phyloP scores from a whole-genome alignment of 1,140 invertebrate species.

The Subanguina moxae region DNA sequence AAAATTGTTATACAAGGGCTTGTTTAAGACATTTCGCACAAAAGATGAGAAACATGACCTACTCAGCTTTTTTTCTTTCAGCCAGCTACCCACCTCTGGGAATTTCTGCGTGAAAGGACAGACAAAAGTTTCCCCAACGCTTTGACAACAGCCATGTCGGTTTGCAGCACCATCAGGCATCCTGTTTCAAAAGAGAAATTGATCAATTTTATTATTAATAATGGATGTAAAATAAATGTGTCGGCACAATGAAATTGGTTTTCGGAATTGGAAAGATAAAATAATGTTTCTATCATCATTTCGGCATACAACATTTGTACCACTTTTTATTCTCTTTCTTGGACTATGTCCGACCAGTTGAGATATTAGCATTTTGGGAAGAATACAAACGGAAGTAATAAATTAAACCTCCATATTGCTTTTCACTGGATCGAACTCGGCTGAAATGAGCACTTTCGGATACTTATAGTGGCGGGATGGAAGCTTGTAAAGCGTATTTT shows the following conservation, averaged over 20 bases:
- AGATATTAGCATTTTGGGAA: background rate
- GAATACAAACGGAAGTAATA: background rate
- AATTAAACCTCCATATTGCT: too few relatives aligned
- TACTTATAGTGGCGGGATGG: too few relatives aligned
- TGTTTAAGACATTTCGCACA: background rate
- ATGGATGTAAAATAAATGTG: background rate
- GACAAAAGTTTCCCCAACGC: conserved; percentile 93
- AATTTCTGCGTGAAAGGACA: conserved; percentile 88
- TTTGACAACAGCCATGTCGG: conserved; percentile 44
- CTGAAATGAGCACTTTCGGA: too few relatives aligned
- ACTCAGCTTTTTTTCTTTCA: background rate
- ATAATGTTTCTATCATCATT: background rate
- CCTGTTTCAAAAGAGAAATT: conserved; percentile 44
- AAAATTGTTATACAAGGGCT: background rate
- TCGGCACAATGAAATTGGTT: too few relatives aligned
- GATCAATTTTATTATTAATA: conserved; percentile 32
- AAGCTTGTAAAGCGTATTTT: too few relatives aligned
- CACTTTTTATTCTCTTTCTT: conserved; percentile 9
- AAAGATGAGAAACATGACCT: too few relatives aligned
- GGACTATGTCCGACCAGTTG: background rate
- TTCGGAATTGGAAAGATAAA: too few relatives aligned
- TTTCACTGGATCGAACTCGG: too few relatives aligned
- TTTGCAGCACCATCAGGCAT: conserved; percentile 45
- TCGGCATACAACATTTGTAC: background rate
- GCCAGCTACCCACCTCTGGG: conserved; percentile 69